phyloP scores from a whole-genome alignment of 2,113 vertebrate genomes.

The Malurus elegans region DNA sequence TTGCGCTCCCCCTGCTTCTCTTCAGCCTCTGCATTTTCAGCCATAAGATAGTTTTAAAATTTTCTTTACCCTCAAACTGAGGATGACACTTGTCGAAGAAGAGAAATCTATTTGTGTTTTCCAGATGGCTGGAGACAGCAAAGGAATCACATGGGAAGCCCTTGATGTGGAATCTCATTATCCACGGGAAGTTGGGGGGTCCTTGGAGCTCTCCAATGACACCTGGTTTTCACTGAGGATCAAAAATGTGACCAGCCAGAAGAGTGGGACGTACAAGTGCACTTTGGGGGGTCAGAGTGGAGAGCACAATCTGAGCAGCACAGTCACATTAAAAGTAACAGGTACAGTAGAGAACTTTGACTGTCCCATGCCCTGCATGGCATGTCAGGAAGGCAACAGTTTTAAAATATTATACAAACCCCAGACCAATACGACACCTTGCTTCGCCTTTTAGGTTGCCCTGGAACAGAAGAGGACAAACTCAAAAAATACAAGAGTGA shows the following conservation, averaged over 20 bases:
- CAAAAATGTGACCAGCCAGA: constrained; percentile 33
- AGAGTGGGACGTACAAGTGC: constrained; percentile 64
- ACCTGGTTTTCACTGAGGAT: constrained; percentile 63
- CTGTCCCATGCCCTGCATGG: rapidly evolving
- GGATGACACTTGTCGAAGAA: not conserved
- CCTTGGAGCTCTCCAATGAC: not conserved
- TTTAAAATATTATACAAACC: not conserved
- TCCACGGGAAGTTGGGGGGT: not conserved
- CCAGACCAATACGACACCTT: not conserved
- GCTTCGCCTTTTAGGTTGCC: constrained; percentile 68
- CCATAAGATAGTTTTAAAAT: not conserved
- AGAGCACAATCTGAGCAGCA: constrained; percentile 47
- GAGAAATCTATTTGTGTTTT: not conserved
- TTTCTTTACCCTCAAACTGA: not conserved
- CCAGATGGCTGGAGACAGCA: constrained; percentile 16
- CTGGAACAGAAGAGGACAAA: constrained; percentile 23
- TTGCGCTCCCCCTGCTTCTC: not conserved
- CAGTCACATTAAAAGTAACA: constrained; percentile 64
- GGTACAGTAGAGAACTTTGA: constrained; percentile 54
- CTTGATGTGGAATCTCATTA: not conserved
- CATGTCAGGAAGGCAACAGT: not conserved
- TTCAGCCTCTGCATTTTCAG: not conserved
- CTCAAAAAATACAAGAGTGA: constrained; percentile 68
- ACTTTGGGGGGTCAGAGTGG: not conserved
- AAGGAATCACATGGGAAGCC: not conserved